These are phyloP conservation scores for Iphiclides podalirius DNA, from an alignment of 2,888 invertebrate species.

Conservation along the genomic window DNA sequence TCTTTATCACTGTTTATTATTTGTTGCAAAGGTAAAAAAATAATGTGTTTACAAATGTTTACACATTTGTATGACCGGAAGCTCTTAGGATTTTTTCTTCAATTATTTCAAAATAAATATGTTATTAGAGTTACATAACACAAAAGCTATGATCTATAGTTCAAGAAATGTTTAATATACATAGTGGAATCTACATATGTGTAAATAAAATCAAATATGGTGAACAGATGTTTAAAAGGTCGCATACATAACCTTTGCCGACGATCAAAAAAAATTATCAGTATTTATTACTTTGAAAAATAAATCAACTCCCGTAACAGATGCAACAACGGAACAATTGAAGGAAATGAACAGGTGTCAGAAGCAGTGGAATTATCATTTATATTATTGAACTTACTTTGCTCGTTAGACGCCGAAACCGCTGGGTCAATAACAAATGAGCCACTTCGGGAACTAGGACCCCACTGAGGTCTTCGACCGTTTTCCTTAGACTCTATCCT, in stretches of 20 bases:
- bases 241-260: slow-evolving; percentile 27
- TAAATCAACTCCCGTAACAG: slow-evolving; percentile 15
- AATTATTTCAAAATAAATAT: too few relatives aligned
- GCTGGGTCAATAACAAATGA: slow-evolving; percentile 60
- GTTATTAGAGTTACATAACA: too few relatives aligned
- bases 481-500: slow-evolving; percentile 67
- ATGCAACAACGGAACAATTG: slow-evolving; percentile 34
- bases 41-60: too few relatives aligned
- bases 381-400: slow-evolving; percentile 60
- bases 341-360: slow-evolving; percentile 67
- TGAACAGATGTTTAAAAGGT: slow-evolving; percentile 31
- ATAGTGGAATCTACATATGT: neutral
- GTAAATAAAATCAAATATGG: slow-evolving; percentile 31
- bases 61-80: too few relatives aligned
- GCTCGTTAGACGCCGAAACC: slow-evolving; percentile 61
- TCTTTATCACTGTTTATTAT: too few relatives aligned
- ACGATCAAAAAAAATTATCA: slow-evolving; percentile 7
- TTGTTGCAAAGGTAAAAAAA: too few relatives aligned
- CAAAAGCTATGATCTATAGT: too few relatives aligned
- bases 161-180: slow-evolving; percentile 24
- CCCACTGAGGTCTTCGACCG: slow-evolving; percentile 67
- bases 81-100: too few relatives aligned
- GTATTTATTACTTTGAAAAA: slow-evolving; percentile 10
- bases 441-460: slow-evolving; percentile 57
- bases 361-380: slow-evolving; percentile 41